These are phyloP conservation scores for Saccopteryx bilineata DNA, from an alignment of 2,113 vertebrate genomes.

Conservation along the genomic window DNA sequence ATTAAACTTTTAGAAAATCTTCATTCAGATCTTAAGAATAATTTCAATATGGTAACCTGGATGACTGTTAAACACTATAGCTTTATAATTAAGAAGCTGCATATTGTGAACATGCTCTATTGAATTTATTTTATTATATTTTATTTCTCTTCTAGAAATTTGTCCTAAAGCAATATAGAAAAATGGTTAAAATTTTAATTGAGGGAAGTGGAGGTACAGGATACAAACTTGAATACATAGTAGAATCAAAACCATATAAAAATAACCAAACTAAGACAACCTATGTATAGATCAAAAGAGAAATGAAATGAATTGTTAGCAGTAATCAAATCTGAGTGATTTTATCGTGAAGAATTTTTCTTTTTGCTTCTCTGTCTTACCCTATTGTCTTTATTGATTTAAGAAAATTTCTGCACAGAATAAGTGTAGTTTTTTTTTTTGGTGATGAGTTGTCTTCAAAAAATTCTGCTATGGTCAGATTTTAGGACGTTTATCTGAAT, in stretches of 20 bases:
- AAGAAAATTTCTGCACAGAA: slow-evolving; percentile 6
- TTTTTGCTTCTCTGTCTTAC: not conserved
- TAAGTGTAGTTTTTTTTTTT: not conserved
- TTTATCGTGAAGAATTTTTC: slow-evolving; percentile 7
- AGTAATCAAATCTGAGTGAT: not conserved
- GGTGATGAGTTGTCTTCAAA: not conserved
- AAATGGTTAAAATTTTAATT: slow-evolving; percentile 43
- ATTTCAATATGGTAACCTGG: slow-evolving; percentile 18
- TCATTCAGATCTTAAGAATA: slow-evolving; percentile 4
- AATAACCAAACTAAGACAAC: slow-evolving; percentile 7
- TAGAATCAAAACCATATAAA: not conserved
- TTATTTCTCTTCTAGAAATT: slow-evolving; percentile 26
- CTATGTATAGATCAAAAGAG: not conserved
- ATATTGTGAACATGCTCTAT: not conserved
- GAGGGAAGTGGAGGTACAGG: not conserved
- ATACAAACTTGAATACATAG: not conserved
- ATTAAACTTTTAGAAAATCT: slow-evolving; percentile 35
- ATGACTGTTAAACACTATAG: slow-evolving; percentile 28
- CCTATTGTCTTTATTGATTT: slow-evolving; percentile 29
- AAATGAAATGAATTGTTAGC: slow-evolving; percentile 9
- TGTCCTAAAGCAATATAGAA: slow-evolving; percentile 32
- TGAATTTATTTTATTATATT: too few relatives aligned
- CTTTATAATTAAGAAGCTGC: not conserved
- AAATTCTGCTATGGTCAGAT: not conserved
- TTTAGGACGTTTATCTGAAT: not conserved